Conservation (phyloP, 2,797 vertebrate genomes). For the Thamnophis elegans region DNA sequence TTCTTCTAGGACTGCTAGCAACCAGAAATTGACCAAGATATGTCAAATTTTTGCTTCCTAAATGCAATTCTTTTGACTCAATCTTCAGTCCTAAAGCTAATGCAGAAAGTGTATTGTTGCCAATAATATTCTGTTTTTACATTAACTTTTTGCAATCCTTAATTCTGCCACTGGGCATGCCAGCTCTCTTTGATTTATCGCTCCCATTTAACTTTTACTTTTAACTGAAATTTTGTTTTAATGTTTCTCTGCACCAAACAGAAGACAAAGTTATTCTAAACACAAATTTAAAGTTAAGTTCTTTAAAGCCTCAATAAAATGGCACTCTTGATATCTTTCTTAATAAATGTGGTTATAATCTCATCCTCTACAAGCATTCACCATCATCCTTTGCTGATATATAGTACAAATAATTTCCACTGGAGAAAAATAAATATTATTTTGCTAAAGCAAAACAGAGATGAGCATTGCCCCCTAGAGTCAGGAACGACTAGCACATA, state of each 20-base stretch:
- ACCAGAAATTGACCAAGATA: neutral
- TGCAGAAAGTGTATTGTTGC: neutral
- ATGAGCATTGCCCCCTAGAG: no score
- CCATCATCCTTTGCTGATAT: neutral
- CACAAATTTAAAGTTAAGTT: neutral
- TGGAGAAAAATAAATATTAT: neutral
- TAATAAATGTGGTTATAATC: neutral
- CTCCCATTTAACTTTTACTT: neutral
- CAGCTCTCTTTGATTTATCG: neutral
- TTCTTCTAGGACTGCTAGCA: neutral
- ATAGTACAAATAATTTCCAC: neutral
- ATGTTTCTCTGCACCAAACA: neutral
- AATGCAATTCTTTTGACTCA: neutral
- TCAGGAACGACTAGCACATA: no score
- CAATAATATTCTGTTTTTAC: neutral
- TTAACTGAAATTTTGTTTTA: neutral
- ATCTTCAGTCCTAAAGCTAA: neutral
- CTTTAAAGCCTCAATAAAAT: neutral
- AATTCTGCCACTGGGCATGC: neutral
- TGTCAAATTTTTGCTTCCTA: neutral
- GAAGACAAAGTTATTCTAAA: neutral
- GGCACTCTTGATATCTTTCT: neutral
- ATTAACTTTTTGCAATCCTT: neutral
- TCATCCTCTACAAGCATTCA: neutral
- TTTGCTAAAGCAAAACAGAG: neutral